Evolutionary conservation across 2,888 invertebrate species (phyloP).

Genomic region (Agonopterix alstromeriana): DNA sequence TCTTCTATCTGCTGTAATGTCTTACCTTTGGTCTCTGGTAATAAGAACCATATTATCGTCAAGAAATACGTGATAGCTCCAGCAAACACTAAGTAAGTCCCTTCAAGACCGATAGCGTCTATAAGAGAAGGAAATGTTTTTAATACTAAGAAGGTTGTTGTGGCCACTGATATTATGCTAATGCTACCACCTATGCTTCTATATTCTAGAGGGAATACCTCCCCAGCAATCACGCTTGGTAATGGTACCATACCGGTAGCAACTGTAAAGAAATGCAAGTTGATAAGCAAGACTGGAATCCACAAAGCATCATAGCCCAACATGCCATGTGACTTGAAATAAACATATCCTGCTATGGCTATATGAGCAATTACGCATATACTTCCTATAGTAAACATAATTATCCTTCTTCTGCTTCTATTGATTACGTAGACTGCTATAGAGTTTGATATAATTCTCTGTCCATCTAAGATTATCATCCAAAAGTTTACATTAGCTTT

Average conservation of each 20-base stretch:
- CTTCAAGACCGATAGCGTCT: conserved; percentile 63
- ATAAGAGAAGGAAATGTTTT: conserved; percentile 78
- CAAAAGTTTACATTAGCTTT: conserved; percentile 77
- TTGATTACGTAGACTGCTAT: conserved; percentile 77
- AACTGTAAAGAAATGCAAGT: conserved; percentile 73
- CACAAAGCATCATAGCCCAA: conserved; percentile 44
- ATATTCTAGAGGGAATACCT: conserved; percentile 78
- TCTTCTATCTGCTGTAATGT: conserved; percentile 81
- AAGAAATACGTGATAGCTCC: conserved; percentile 68
- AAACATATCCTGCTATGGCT: conserved; percentile 60
- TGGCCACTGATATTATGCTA: conserved; percentile 73
- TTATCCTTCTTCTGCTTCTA: conserved; percentile 73
- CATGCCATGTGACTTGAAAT: conserved; percentile 27
- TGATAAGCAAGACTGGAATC: conserved; percentile 62
- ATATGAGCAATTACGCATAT: conserved; percentile 75
- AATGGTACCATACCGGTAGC: conserved; percentile 78
- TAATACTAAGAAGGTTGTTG: conserved; percentile 77
- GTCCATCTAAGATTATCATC: conserved; percentile 79
- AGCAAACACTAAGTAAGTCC: conserved; percentile 76
- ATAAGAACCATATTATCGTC: conserved; percentile 65
- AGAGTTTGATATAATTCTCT: conserved; percentile 76
- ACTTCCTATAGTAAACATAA: conserved; percentile 75
- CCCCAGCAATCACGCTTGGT: conserved; percentile 83
- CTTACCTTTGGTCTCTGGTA: conserved; percentile 81
- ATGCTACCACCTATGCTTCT: conserved; percentile 79